Percentiles rank a stretch among this genome's conserved stretches.
These are phyloP conservation scores for Cryptocephalus primarius DNA, from an alignment of 2,888 invertebrate genomes.

Conservation along the genomic window DNA sequence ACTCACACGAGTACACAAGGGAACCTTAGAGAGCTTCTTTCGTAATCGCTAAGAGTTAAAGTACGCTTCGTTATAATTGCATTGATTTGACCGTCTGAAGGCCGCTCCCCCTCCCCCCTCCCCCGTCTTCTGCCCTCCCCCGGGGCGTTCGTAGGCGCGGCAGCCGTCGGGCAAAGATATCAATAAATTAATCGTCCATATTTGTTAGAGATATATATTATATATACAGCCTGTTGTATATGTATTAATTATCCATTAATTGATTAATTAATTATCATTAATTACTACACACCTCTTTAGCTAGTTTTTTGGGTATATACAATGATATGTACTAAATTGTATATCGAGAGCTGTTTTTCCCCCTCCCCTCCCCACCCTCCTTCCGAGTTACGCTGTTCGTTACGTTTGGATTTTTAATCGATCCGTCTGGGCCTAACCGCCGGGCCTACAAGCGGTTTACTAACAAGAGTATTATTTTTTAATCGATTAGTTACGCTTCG, in stretches of 20 bases:
- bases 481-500: too few species aligned
- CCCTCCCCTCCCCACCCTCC: conserved; percentile 7
- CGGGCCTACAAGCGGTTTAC: background rate
- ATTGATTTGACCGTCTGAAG: too few species aligned
- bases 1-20: too few species aligned
- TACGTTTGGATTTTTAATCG: too few species aligned
- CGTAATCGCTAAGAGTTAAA: too few species aligned
- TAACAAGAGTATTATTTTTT: conserved; percentile 7
- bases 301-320: conserved; percentile 19
- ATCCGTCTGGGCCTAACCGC: background rate
- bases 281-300: conserved; percentile 23
- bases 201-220: conserved; percentile 28
- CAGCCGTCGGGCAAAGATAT: conserved; percentile 19
- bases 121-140: too few species aligned
- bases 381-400: background rate
- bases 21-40: too few species aligned
- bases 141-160: conserved; percentile 1
- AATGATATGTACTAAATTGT: conserved; percentile 4
- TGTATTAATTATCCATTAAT: conserved; percentile 9
- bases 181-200: conserved; percentile 36
- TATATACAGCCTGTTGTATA: conserved; percentile 21
- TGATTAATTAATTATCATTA: too few species aligned
- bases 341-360: conserved; percentile 9
- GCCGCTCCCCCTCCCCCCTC: too few species aligned
- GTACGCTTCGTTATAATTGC: too few species aligned